Evolutionary conservation across 2,113 vertebrate genomes (phyloP).

Genomic region (Indicator maculatus): DNA sequence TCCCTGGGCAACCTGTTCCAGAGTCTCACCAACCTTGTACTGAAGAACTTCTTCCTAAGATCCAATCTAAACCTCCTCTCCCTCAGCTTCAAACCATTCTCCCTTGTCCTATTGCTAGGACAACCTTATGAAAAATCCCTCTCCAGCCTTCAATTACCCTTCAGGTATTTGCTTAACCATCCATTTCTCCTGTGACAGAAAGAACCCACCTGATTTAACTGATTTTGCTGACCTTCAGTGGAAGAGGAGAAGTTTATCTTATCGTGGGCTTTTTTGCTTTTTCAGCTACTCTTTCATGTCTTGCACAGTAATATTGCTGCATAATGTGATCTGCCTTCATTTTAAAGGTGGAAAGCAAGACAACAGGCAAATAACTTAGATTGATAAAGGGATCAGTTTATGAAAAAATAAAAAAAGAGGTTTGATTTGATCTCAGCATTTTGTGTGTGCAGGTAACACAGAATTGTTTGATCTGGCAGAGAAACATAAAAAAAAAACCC

Average conservation of each 20-base stretch:
- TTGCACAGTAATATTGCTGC: neutral
- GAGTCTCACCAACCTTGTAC: no score
- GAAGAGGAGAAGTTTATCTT: neutral
- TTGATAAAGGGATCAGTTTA: neutral
- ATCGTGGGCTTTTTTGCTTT: neutral
- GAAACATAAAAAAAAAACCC: neutral
- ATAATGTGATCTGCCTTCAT: neutral
- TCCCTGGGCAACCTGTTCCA: no score
- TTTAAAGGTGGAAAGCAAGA: neutral
- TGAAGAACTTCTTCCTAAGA: no score
- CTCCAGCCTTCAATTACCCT: neutral
- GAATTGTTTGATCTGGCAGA: neutral
- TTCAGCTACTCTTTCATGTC: neutral
- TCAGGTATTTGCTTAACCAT: neutral
- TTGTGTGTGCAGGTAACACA: neutral
- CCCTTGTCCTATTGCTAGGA: no score
- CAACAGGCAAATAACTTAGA: neutral
- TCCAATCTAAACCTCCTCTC: no score
- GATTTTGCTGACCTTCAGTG: neutral
- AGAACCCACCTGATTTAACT: neutral
- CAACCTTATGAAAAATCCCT: no score
- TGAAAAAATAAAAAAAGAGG: neutral
- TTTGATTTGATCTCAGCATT: neutral
- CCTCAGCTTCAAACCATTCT: no score
- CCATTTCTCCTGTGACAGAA: neutral